These are phyloP conservation scores for Torymus texanus DNA, from an alignment of 2,888 invertebrate species.

Conservation along the genomic window DNA sequence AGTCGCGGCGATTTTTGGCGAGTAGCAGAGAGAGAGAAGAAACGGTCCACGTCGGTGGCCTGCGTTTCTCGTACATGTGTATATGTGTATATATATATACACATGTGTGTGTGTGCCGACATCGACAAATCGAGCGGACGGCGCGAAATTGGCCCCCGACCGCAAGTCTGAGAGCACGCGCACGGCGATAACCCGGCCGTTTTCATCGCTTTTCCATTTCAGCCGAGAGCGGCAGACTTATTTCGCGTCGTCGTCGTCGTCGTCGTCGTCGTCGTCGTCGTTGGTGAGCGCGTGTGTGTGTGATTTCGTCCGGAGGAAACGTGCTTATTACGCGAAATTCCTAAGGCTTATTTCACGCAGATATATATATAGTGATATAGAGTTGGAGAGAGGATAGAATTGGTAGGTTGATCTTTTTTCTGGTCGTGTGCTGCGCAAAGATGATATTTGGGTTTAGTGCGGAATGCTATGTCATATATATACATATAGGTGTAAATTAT, in stretches of 20 bases:
- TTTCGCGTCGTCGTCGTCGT: not conserved
- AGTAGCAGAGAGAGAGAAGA: constrained; percentile 12
- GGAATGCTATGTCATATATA: no score
- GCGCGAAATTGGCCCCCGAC: constrained; percentile 37
- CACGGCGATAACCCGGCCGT: constrained; percentile 28
- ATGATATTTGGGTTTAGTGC: no score
- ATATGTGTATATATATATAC: not conserved
- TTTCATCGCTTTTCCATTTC: constrained; percentile 43
- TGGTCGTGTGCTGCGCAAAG: no score
- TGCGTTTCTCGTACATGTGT: not conserved
- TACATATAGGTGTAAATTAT: not conserved
- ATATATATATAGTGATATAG: no score
- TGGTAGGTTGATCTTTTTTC: no score
- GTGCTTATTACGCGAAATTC: constrained; percentile 27
- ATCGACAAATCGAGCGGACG: constrained; percentile 35
- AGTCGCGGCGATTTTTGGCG: not conserved
- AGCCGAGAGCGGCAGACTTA: not conserved
- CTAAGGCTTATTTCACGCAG: constrained; percentile 3
- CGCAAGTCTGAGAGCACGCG: not conserved
- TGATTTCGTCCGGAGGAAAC: constrained; percentile 2
- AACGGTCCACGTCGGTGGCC: no score
- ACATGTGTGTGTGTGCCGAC: not conserved
- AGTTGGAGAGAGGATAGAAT: no score
- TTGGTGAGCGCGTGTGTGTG: not conserved
- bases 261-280: not conserved